A percentile compares a stretch with the other conserved stretches of the same genome.
These are phyloP conservation scores for Leucoptera coffeella DNA, from an alignment of 2,888 invertebrate genomes.

Conservation along the genomic window DNA sequence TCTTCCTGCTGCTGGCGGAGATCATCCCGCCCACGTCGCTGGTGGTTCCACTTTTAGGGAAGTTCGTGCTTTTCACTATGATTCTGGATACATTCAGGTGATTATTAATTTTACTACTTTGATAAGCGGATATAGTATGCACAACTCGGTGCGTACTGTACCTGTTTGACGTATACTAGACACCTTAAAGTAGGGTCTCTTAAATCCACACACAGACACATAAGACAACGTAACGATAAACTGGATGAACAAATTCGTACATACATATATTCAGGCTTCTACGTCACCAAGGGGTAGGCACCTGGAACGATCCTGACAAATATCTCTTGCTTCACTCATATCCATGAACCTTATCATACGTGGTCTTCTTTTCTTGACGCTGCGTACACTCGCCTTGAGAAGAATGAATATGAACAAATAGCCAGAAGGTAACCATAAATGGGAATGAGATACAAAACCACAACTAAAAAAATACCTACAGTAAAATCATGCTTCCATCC, in stretches of 20 bases:
- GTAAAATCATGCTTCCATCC: neutral
- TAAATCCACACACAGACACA: neutral
- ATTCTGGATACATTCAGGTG: conserved; percentile 91
- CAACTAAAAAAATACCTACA: neutral
- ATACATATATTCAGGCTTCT: neutral
- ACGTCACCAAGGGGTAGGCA: neutral
- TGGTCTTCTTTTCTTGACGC: neutral
- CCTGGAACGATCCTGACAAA: no score
- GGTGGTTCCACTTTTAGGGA: conserved; percentile 88
- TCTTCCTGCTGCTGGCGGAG: conserved; percentile 77
- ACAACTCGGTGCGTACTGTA: no score
- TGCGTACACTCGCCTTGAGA: no score
- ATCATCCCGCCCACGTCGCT: conserved; percentile 74
- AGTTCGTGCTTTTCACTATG: conserved; percentile 94
- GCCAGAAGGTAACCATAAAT: neutral
- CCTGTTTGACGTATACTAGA: no score
- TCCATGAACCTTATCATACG: neutral
- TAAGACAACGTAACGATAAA: neutral
- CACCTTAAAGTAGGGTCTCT: no score
- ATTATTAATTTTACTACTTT: no score
- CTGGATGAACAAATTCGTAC: neutral
- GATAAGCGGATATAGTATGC: no score
- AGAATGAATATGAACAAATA: neutral
- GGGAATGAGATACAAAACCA: neutral
- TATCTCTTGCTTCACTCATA: no score